Evolutionary conservation across 2,113 vertebrate species (phyloP), one percentile per base, ranked within the genome.

Genomic region (Gnathonemus echidnorhynchus): DNA sequence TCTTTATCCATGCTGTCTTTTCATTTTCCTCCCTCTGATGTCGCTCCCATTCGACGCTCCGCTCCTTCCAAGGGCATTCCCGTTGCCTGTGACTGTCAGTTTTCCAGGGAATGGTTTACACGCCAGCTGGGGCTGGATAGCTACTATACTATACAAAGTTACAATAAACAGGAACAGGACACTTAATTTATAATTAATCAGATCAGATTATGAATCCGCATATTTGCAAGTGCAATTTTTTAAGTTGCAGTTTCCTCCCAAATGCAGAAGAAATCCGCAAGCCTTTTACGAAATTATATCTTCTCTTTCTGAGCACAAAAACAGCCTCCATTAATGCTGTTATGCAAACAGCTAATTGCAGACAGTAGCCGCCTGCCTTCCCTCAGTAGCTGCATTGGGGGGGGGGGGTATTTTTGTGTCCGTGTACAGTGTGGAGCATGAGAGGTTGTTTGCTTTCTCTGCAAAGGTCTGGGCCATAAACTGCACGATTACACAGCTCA

Each of bases 41-140:
- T 95, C 90, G 91, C 93, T 96, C 96, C 97, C 19, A 35, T 94
- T 91, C 93, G 56, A 94, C 91, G 39, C 45, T 49, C 91, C 93
- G 94, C 92, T 93, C 92, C 49, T 92, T 93, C 96, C 95, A 97
- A 98, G 95, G 96, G 95, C 96, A 96, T 95, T 96, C 94, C 95
- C 96, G 96, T 95, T 96, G 94, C 95, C 89, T 95, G 95, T 96
- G 95, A 95, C 92, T 92, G 86, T 94, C 96, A 94, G 94, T 88
- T 77, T 3, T 6, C 70, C 93, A 93, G 95, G 89, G 58, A 94
- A 94, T 93, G 90, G 91, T 92, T 91, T 90, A 89, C 91, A 92
- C 93, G 93, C 94, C 88, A 35, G 66, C 17, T 1, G 2, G 39
- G 21, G 11, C 17, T 31, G 17, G 90, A 86, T 89, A 84, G 39